These are phyloP conservation scores for Trachelus troglodyta DNA, from an alignment of 2,888 invertebrate genomes.

Conservation along the genomic window DNA sequence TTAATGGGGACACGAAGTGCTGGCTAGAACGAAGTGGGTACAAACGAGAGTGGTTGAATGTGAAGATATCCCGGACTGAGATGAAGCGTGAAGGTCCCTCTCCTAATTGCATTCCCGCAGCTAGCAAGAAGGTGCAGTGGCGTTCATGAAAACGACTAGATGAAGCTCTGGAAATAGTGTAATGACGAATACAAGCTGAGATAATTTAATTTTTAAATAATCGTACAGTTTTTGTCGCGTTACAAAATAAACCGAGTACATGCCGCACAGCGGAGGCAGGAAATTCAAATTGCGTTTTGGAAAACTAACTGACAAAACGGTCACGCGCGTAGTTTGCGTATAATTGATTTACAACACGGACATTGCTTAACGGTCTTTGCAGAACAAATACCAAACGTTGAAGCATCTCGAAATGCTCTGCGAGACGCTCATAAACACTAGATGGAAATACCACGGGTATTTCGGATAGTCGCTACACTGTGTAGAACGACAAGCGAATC, in stretches of 20 bases:
- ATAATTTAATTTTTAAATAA: not conserved
- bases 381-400: not conserved
- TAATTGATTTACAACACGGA: not conserved
- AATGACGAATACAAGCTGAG: not conserved
- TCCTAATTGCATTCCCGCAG: constrained; percentile 54
- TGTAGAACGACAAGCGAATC: not conserved
- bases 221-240: not conserved
- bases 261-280: not conserved
- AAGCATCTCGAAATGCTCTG: not conserved
- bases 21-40: constrained; percentile 12
- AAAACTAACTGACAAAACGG: not conserved
- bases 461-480: not conserved
- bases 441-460: not conserved
- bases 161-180: not conserved
- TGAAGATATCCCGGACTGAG: constrained; percentile 26
- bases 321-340: not conserved
- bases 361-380: not conserved
- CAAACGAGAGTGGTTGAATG: constrained; percentile 30
- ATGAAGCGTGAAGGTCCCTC: constrained; percentile 12
- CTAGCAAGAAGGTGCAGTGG: not conserved
- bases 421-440: not conserved
- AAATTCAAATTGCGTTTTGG: not conserved
- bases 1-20: constrained; percentile 13
- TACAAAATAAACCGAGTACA: not conserved
- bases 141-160: not conserved